Evolutionary conservation across 2,888 invertebrate species (phyloP), one percentile per base, ranked within the genome.

Genomic region (Caenorhabditis sp.): DNA sequence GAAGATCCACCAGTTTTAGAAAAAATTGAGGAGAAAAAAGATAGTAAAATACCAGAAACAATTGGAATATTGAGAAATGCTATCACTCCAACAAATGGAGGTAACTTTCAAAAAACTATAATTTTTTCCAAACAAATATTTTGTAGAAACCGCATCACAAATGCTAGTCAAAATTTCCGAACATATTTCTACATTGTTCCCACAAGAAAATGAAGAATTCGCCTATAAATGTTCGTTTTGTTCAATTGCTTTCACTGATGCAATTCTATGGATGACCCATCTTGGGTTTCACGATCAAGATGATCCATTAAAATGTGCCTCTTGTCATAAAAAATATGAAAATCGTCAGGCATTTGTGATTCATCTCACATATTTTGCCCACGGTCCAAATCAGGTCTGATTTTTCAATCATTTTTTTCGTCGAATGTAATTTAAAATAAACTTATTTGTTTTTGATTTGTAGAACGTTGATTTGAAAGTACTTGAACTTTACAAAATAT

Each of bases 261-360:
- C 66, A 10, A 63, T 71, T 50, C 60, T 71, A 6, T 71, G 71
- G 71, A 71, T 71, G 71, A 63, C 36, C 1, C 71, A 71, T 23
- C 55, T 71, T 12, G 59, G 55, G 14, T 71, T 62, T 59, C 71
- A 71, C 26, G 66, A 71, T 26, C 36, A 36, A 10, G 43, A 57
- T 1, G 59, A 66, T 19, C 66, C 66, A 6, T 60, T 71, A 50
- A 60, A 60, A 53, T 71, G 71, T 27, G 50, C 71, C 6, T 59
- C 62, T n/a, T 71, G 71, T 43, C 19, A n/a, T 1, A 31, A 59
- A n/a, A 49, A 57, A n/a, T 71, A 66, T 21, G 66, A 66, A 26
- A 71, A 71, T 60, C 65, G 69, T 3, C 62, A 63, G 36, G 60
- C 66, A 1, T 71, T 71, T 51, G 66, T 63, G 26, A 62, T 71